Conservation (phyloP, 1,140 invertebrate species). For the Danaus melanippus region DNA sequence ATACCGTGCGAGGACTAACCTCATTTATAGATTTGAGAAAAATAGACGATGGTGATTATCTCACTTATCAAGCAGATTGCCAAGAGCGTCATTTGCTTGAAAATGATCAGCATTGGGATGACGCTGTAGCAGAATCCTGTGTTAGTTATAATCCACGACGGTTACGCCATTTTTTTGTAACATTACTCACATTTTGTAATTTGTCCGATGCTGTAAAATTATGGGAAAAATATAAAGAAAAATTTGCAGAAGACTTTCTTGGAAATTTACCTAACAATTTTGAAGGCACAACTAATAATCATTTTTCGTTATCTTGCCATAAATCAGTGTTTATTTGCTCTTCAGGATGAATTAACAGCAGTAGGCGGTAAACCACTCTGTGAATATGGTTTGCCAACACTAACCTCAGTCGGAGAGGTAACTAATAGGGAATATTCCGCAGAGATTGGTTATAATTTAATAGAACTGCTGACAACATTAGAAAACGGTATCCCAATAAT, state of each 20-base stretch:
- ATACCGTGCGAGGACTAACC: constrained; percentile 4
- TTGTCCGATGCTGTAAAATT: constrained; percentile 9
- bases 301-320: no score
- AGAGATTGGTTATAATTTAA: no score
- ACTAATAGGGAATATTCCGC: no score
- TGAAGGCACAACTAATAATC: no score
- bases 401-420: no score
- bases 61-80: not conserved
- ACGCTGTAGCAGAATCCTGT: constrained; percentile 12
- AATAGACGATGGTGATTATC: not conserved
- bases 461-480: no score
- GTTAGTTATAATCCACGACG: not conserved
- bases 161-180: constrained; percentile 12
- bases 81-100: constrained; percentile 16
- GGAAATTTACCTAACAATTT: no score
- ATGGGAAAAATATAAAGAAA: constrained; percentile 6
- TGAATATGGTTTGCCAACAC: no score
- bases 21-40: constrained; percentile 4
- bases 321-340: no score
- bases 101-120: constrained; percentile 23
- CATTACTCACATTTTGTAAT: constrained; percentile 17
- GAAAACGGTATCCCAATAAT: no score
- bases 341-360: no score
- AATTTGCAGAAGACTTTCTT: constrained; percentile 2
- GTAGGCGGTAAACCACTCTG: no score